Base-by-base conservation (phyloP, 2,888 invertebrate species). In the Micoletzkya japonica region DNA sequence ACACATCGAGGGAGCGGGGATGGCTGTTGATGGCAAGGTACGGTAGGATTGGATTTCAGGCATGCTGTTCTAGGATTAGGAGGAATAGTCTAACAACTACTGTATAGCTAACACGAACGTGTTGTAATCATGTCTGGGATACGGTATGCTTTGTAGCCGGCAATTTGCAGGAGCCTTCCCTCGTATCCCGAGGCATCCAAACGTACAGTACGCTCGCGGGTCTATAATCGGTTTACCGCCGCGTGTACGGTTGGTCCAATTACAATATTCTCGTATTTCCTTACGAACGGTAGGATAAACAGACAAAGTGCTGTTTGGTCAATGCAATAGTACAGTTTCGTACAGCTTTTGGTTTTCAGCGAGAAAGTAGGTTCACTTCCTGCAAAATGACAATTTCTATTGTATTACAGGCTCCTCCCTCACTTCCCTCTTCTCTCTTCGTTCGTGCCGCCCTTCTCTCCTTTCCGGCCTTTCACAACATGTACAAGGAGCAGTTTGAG, bases 391-490 rank as follows among this genome's bases (percentile, higher is more conserved):
- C n/a, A 26, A 72, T 77, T 20, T 64, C 73, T 20, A 10, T 44
- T 44, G 10, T 44, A 20, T 44, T 44, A 20, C 64, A 66, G 32
- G 56, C 70, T 28, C 56, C 56, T 20, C 73, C 71, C 44, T 71
- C 73, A 4, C 26, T 75, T 20, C 52, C 36, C 20, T 72, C 73
- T 36, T 66, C 64, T 4, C 58, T 78, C 14, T 77, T 76, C 67
- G 71, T 74, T 10, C 69, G 77, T 32, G 34, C 54, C 2, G 52
- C 64, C 2, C 64, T 66, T n/a, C 44, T 37, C 10, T 52, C 54
- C 37, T 66, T 54, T 54, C 64, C 64, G 20, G 64, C 64, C 54
- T 54, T 66, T 30, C 52, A 54, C 28, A 37, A 36, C 28, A 52
- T 66, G 34, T 54, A 66, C 64, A 37, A n/a, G 28, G 52, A 37